A percentile compares a stretch with the other conserved stretches of the same genome.
Conservation (phyloP, 2,113 vertebrate species). For the Triplophysa rosa region DNA sequence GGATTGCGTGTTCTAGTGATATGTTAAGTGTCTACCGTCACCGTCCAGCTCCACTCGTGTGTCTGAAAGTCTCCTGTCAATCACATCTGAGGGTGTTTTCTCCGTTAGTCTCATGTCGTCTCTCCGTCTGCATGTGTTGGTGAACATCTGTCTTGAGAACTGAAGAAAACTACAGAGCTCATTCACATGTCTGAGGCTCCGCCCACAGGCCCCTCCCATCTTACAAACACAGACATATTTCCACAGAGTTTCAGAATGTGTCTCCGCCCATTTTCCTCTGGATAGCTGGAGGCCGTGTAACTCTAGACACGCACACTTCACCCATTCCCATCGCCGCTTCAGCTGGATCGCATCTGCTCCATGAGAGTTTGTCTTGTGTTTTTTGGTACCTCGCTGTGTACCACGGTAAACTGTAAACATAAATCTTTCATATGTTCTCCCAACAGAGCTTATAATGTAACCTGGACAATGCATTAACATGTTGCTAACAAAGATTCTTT, state of each 20-base stretch:
- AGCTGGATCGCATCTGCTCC: too few species aligned
- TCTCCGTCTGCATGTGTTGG: neutral
- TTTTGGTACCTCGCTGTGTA: too few species aligned
- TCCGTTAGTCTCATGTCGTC: neutral
- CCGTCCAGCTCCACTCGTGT: neutral
- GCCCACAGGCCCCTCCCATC: neutral
- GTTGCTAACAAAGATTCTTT: too few species aligned
- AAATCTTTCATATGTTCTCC: too few species aligned
- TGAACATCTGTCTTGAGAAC: neutral
- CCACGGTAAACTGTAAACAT: neutral
- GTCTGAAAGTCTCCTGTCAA: neutral
- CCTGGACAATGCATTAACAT: too few species aligned
- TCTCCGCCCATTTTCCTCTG: constrained; percentile 9
- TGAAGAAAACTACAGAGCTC: neutral
- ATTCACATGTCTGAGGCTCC: neutral
- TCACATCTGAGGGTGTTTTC: too few species aligned
- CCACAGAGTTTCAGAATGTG: neutral
- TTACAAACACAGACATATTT: neutral
- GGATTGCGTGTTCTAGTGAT: too few species aligned
- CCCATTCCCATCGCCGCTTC: neutral
- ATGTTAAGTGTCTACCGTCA: neutral
- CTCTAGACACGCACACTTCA: neutral
- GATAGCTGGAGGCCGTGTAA: neutral
- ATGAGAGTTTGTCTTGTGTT: too few species aligned
- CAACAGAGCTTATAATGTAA: too few species aligned